Evolutionary conservation across 2,113 vertebrate species (phyloP), one percentile per base, ranked within the genome.

Genomic region (Machaerirhynchus nigripectus): DNA sequence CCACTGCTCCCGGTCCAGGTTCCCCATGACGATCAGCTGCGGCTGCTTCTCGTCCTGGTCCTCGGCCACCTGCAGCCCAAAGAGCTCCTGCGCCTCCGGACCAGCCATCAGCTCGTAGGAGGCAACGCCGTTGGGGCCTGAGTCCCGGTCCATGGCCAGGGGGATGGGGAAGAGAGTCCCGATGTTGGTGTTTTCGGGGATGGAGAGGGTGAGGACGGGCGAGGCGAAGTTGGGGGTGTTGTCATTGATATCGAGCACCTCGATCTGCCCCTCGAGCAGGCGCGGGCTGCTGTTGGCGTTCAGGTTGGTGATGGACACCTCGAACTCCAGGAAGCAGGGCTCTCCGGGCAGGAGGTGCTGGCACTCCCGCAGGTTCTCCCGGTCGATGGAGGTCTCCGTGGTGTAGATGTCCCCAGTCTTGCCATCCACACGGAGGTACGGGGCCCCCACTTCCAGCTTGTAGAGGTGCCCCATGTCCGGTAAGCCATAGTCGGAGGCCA

Each of bases 341-440:
- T 99, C 98, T 4, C 98, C 98, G 0, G 99, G 98, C 3, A 98
- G 97, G 83, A 99, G 97, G 96, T 99, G 98, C 84, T 99, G 99
- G 94, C 99, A 99, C 87, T 99, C 99, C 7, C 97, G 98, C 86
- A 99, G 98, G 40, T 73, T 98, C 98, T 99, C 99, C 1, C 99
- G 98, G 97, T 99, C 99, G 0, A 99, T 99, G 84, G 99, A 98
- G 79, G 98, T 98, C 95, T 99, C 99, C 0, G 99, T 99, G 93
- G 99, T 99, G 97, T 99, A 99, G 96, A 99, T 99, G 96, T 99
- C 99, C 1, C 99, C 99, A 0, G 99, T 99, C 92, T 99, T 99
- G 89, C 99, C 98, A 4, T 99, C 99, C 91, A 99, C 99, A 10
- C 99, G 98, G 40, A 99, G 98, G 96, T 99, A 99, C 0, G 99